Percentiles rank a stretch among this genome's conserved stretches.
Evolutionary conservation across 2,113 vertebrate species (phyloP).

Genomic region (Cavia porcellus): DNA sequence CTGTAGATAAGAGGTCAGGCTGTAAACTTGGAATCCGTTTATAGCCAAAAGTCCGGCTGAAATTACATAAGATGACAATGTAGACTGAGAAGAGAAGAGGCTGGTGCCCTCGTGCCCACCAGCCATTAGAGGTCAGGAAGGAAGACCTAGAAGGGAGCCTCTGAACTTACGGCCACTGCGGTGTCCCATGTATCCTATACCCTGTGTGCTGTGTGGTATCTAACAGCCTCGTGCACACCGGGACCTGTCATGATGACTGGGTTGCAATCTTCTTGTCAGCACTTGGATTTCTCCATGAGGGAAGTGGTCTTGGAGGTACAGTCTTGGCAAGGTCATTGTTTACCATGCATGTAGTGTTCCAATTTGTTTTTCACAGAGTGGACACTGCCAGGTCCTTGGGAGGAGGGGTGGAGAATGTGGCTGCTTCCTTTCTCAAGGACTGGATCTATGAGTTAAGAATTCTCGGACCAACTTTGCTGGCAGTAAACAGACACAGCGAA

Average conservation of each 20-base stretch:
- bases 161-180: background rate
- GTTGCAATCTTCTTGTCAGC: background rate
- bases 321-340: background rate
- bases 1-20: background rate
- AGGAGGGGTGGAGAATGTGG: background rate
- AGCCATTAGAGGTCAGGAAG: background rate
- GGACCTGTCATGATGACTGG: background rate
- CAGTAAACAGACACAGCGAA: background rate
- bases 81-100: background rate
- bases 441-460: slow-evolving; percentile 26
- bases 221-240: too few relatives aligned
- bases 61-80: background rate
- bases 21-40: background rate
- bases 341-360: background rate
- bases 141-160: background rate
- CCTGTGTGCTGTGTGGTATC: fast-evolving
- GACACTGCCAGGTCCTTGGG: background rate
- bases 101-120: background rate
- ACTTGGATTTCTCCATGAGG: background rate
- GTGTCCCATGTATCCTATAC: background rate
- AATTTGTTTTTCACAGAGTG: background rate
- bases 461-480: background rate
- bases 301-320: background rate
- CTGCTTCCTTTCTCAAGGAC: slow-evolving; percentile 16
- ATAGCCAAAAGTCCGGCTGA: background rate